Percentiles rank a stretch among this genome's conserved stretches.
Conservation (phyloP, 2,797 vertebrate species). For the Sarcoramphus papa region DNA sequence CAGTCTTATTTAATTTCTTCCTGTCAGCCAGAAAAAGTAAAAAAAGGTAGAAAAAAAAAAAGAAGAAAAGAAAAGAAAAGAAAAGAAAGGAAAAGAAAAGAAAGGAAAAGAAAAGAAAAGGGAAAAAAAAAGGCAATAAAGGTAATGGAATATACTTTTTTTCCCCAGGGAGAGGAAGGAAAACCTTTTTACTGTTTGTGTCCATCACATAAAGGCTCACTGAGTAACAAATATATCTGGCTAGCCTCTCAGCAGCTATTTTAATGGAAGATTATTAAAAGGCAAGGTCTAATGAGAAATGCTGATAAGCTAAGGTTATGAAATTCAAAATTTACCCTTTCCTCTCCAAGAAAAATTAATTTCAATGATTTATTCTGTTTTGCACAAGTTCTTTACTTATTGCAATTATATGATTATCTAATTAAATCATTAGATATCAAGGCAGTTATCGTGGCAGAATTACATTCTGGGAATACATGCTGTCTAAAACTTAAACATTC, state of each 20-base stretch:
- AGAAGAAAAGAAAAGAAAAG: too few relatives aligned
- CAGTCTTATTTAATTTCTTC: neutral
- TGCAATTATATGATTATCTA: conserved; percentile 62
- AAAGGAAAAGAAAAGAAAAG: too few relatives aligned
- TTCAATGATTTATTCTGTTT: conserved; percentile 20
- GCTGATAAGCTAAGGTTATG: neutral
- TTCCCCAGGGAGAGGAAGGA: neutral
- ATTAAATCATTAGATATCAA: conserved; percentile 66
- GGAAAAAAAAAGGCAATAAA: neutral
- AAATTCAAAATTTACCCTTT: neutral
- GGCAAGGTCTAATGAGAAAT: neutral
- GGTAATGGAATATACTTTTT: neutral
- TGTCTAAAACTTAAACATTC: conserved; percentile 1
- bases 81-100: too few relatives aligned
- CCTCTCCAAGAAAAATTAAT: neutral
- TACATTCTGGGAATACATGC: neutral
- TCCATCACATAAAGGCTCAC: neutral
- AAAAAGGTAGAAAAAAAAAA: too few relatives aligned
- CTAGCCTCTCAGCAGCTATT: neutral
- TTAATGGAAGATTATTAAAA: neutral
- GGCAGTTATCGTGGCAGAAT: conserved; percentile 45
- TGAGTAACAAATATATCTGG: neutral
- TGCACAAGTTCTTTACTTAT: conserved; percentile 22
- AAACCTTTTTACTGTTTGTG: neutral
- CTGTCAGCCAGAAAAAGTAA: neutral